A percentile compares a stretch with the other conserved stretches of the same genome.
phyloP scores from a whole-genome alignment of 2,113 vertebrate genomes.

The Fukomys damarensis region DNA sequence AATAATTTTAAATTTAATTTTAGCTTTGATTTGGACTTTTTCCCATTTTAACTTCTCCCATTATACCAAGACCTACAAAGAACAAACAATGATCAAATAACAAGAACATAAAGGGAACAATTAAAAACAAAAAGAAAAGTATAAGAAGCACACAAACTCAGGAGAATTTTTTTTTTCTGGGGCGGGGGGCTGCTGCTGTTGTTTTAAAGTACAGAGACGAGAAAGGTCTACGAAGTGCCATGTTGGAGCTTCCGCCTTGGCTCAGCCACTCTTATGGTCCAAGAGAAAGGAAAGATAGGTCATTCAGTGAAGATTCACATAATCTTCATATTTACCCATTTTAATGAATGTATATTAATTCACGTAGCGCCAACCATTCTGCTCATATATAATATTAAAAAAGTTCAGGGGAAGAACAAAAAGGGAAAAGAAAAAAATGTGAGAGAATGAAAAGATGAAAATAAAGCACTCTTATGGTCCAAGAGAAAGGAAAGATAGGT shows the following conservation, averaged over 20 bases:
- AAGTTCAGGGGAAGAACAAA: too few species aligned
- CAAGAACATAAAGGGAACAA: neutral
- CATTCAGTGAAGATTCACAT: neutral
- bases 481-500: neutral
- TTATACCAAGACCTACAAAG: slow-evolving; percentile 20
- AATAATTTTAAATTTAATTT: neutral
- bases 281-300: neutral
- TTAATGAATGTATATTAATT: neutral
- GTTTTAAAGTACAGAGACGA: neutral
- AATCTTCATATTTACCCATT: neutral
- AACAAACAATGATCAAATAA: neutral
- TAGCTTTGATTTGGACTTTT: neutral
- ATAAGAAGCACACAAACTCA: neutral
- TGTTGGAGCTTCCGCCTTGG: neutral
- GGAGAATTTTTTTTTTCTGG: neutral
- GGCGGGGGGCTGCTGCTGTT: neutral
- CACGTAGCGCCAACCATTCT: neutral
- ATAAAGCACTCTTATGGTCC: neutral
- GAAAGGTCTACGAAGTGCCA: neutral
- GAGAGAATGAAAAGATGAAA: too few species aligned
- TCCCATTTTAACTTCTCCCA: slow-evolving; percentile 28
- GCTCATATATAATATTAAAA: neutral
- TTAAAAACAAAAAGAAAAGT: neutral
- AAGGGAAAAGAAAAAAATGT: too few species aligned
- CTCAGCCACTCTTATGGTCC: neutral